Evolutionary conservation across 2,113 vertebrate species (phyloP).

Genomic region (Gulo gulo): DNA sequence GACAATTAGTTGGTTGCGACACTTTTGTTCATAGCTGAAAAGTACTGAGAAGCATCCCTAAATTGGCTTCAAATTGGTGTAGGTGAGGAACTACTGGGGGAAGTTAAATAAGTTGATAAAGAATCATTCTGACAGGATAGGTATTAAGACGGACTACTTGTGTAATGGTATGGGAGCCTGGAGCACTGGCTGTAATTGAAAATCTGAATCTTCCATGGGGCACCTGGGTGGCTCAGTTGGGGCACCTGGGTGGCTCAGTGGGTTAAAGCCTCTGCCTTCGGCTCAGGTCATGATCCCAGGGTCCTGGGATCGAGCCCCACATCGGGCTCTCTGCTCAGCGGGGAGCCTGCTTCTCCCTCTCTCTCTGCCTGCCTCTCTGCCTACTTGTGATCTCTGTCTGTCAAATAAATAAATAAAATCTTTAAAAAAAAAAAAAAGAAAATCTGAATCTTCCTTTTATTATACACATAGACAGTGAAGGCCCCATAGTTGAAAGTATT

Average conservation of each 20-base stretch:
- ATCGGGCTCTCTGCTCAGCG: no score
- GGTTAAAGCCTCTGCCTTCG: no score
- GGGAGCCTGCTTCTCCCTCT: no score
- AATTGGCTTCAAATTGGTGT: neutral
- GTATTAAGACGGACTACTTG: constrained; percentile 34
- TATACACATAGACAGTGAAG: constrained; percentile 38
- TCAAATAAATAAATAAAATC: no score
- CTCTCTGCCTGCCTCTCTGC: no score
- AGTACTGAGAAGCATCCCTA: neutral
- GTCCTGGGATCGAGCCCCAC: no score
- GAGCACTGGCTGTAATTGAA: constrained; percentile 36
- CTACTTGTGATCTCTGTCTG: no score
- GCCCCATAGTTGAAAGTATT: neutral
- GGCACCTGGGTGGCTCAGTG: no score
- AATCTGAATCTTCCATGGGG: neutral
- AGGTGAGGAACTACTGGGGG: neutral
- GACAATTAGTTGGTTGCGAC: constrained; percentile 33
- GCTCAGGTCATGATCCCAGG: no score
- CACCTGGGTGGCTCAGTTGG: no score
- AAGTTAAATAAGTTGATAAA: constrained; percentile 2
- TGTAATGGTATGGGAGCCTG: neutral
- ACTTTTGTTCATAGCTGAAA: constrained; percentile 38
- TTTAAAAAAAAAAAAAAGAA: no score
- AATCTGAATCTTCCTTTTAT: constrained; percentile 18
- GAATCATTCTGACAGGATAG: constrained; percentile 50